Percentiles rank a stretch among this genome's conserved stretches.
Evolutionary conservation across 2,113 vertebrate genomes (phyloP).

Genomic region (Hippocampus abdominalis): DNA sequence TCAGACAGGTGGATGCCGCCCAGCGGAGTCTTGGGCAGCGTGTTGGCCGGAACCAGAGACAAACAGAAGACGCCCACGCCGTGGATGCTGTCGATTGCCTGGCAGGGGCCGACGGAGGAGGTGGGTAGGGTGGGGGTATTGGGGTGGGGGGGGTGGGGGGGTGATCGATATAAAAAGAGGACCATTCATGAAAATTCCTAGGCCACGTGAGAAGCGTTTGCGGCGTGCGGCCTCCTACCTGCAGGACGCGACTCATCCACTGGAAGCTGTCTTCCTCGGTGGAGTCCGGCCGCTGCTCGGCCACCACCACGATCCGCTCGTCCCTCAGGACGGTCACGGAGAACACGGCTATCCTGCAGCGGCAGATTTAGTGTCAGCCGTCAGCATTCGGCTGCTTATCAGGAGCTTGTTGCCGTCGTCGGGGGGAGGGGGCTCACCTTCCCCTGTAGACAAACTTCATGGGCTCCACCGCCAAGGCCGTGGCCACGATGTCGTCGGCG

Average conservation of each 20-base stretch:
- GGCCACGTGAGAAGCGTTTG: no score
- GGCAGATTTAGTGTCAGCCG: no score
- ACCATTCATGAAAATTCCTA: background rate
- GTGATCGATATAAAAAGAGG: background rate
- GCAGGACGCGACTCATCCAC: constrained; percentile 98
- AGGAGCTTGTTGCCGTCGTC: background rate
- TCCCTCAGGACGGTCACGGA: constrained; percentile 93
- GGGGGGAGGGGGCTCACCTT: constrained; percentile 73
- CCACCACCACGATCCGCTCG: constrained; percentile 95
- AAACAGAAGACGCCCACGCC: constrained; percentile 96
- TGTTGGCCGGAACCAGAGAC: constrained; percentile 95
- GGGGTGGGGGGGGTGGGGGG: no score
- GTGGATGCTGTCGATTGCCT: constrained; percentile 99
- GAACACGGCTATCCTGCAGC: constrained; percentile 93
- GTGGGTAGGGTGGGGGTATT: no score
- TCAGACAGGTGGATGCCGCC: constrained; percentile 98
- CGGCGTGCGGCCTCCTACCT: constrained; percentile 69
- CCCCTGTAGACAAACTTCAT: constrained; percentile 99
- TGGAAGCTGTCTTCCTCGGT: constrained; percentile 99
- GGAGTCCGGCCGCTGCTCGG: constrained; percentile 95
- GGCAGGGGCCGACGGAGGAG: background rate
- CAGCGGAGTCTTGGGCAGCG: constrained; percentile 93
- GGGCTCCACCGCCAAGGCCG: constrained; percentile 93
- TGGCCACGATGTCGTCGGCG: constrained; percentile 96
- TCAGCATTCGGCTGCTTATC: constrained; percentile 1